Conservation (phyloP, 1,140 invertebrate species). For the Oreohelix idahoensis region DNA sequence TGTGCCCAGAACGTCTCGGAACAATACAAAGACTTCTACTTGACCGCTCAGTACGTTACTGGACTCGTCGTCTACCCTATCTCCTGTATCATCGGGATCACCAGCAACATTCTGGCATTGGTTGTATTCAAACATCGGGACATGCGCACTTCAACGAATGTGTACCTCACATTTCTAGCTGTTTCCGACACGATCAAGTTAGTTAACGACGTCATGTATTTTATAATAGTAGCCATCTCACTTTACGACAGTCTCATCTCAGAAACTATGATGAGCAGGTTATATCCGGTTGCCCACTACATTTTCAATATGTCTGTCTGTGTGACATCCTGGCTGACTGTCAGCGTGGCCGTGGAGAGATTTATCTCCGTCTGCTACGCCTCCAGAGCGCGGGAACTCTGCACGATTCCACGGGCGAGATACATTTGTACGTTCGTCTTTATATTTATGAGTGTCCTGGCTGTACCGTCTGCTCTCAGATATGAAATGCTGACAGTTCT, state of each 20-base stretch:
- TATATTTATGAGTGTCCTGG: conserved; percentile 61
- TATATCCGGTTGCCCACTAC: conserved; percentile 72
- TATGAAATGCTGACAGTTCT: conserved; percentile 56
- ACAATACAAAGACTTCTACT: conserved; percentile 61
- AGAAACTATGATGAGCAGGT: conserved; percentile 54
- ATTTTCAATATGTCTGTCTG: conserved; percentile 70
- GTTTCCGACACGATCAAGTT: conserved; percentile 84
- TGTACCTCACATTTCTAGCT: conserved; percentile 83
- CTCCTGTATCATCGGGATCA: conserved; percentile 81
- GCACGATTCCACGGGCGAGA: conserved; percentile 77
- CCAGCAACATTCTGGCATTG: conserved; percentile 83
- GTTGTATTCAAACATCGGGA: conserved; percentile 82
- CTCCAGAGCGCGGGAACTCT: conserved; percentile 87
- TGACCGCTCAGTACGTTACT: conserved; percentile 66
- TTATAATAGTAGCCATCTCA: conserved; percentile 76
- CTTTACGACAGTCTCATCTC: conserved; percentile 52
- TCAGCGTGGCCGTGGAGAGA: conserved; percentile 93
- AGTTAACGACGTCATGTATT: conserved; percentile 81
- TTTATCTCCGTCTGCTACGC: conserved; percentile 97
- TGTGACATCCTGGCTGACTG: conserved; percentile 89
- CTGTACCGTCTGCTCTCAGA: conserved; percentile 65
- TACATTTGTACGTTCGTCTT: conserved; percentile 64
- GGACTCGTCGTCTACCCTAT: conserved; percentile 80
- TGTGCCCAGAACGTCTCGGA: conserved; percentile 24
- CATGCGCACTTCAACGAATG: conserved; percentile 84